Conservation (phyloP, 1,140 invertebrate genomes). For the Callitettix versicolor region DNA sequence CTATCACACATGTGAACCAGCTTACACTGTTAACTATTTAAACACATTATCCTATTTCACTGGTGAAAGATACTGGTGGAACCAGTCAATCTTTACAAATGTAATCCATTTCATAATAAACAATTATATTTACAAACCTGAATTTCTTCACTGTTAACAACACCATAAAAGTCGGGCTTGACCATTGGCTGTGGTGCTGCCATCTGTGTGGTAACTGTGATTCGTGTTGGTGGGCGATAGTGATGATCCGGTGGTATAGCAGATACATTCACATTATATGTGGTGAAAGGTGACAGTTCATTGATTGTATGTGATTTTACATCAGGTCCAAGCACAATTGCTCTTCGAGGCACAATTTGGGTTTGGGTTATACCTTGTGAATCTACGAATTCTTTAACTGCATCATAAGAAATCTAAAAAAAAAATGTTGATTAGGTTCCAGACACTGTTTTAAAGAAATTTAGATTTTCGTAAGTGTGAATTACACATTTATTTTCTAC, state of each 20-base stretch:
- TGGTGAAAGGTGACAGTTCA: conserved; percentile 85
- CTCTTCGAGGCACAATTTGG: conserved; percentile 62
- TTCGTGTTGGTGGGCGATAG: conserved; percentile 81
- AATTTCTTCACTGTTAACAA: conserved; percentile 76
- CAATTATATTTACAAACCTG: conserved; percentile 31
- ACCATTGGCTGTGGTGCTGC: conserved; percentile 93
- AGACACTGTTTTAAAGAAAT: background rate
- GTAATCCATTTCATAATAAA: too few species aligned
- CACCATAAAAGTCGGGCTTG: conserved; percentile 84
- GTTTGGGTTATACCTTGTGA: conserved; percentile 85
- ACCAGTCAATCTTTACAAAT: too few species aligned
- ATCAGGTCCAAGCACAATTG: conserved; percentile 58
- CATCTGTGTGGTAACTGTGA: conserved; percentile 93
- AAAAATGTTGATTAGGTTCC: too few species aligned
- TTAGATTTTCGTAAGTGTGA: too few species aligned
- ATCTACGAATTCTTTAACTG: conserved; percentile 90
- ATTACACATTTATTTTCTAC: too few species aligned
- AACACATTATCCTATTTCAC: too few species aligned
- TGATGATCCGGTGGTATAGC: conserved; percentile 73
- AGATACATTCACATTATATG: conserved; percentile 88
- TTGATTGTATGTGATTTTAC: conserved; percentile 63
- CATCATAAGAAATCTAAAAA: conserved; percentile 71
- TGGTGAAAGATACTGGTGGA: too few species aligned
- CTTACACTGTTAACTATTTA: too few species aligned
- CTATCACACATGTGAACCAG: too few species aligned